Percentiles rank a stretch among this genome's conserved stretches.
Evolutionary conservation across 2,113 vertebrate species (phyloP).

Genomic region (Gnathonemus echidnorhynchus): DNA sequence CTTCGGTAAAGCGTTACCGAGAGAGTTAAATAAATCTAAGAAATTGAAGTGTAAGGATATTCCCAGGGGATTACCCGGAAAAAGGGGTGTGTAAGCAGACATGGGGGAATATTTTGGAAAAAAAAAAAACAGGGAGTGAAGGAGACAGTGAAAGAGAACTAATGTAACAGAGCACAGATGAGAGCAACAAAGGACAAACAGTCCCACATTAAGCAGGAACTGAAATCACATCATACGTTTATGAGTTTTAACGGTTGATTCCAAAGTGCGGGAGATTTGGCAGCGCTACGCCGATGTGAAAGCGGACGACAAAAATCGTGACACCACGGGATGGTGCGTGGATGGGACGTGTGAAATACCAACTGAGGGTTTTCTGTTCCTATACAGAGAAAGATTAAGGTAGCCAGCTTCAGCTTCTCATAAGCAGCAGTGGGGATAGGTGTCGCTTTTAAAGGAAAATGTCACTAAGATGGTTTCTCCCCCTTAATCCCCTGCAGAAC

Average conservation of each 20-base stretch:
- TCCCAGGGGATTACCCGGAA: background rate
- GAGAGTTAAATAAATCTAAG: background rate
- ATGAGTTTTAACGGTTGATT: background rate
- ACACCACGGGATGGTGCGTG: background rate
- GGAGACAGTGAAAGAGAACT: background rate
- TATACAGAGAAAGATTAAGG: background rate
- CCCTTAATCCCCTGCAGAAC: background rate
- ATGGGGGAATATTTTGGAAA: background rate
- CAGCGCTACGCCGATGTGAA: background rate
- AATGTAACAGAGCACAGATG: background rate
- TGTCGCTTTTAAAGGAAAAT: background rate
- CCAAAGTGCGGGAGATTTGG: background rate
- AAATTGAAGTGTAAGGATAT: background rate
- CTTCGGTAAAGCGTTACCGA: no score
- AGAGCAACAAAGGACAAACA: background rate
- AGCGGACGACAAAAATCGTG: background rate
- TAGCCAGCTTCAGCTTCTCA: no score
- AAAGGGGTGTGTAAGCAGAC: background rate
- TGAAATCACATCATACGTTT: background rate
- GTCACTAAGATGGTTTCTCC: background rate
- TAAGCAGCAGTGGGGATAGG: background rate
- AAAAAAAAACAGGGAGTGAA: background rate
- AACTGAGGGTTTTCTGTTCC: background rate
- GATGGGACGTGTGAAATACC: background rate
- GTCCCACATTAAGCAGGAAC: background rate